A percentile compares a stretch with the other conserved stretches of the same genome.
These are phyloP conservation scores for Epinephelus fuscoguttatus DNA, from an alignment of 2,113 vertebrate genomes.

Conservation along the genomic window DNA sequence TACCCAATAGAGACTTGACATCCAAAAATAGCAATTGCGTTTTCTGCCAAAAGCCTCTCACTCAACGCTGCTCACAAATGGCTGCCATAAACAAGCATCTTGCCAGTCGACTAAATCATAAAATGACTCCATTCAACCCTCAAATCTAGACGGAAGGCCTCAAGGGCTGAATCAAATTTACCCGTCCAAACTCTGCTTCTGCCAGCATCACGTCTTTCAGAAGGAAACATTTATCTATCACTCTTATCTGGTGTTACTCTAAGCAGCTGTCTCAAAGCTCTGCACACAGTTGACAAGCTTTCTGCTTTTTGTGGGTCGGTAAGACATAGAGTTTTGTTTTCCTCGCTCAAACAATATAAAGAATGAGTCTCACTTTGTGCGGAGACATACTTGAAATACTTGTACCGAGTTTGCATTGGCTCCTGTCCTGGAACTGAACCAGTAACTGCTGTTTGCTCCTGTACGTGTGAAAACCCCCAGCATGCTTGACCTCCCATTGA, in stretches of 20 bases:
- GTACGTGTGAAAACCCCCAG: conserved; percentile 53
- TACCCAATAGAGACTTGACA: conserved; percentile 58
- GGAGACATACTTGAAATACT: conserved; percentile 62
- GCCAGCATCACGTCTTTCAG: conserved; percentile 49
- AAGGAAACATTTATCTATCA: conserved; percentile 55
- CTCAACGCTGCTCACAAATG: conserved; percentile 57
- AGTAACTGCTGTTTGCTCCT: conserved; percentile 56
- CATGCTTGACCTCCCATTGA: conserved; percentile 64
- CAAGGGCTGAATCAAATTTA: conserved; percentile 52
- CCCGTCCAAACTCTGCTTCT: conserved; percentile 35
- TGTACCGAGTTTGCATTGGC: conserved; percentile 45
- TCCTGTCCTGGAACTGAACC: conserved; percentile 56
- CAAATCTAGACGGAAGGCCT: conserved; percentile 63
- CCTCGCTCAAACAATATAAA: conserved; percentile 35
- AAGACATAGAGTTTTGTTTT: conserved; percentile 38
- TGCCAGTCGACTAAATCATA: conserved; percentile 68
- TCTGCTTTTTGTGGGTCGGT: conserved; percentile 14
- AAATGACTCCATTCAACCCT: conserved; percentile 52
- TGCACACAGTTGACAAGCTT: conserved; percentile 1
- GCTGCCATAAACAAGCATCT: conserved; percentile 67
- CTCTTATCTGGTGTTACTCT: conserved; percentile 1
- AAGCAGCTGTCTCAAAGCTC: conserved; percentile 35
- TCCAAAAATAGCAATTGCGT: conserved; percentile 66
- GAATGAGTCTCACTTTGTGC: conserved; percentile 35
- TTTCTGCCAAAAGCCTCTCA: conserved; percentile 70